These are phyloP conservation scores for Fistularia tabacaria DNA, from an alignment of 2,797 vertebrate genomes.

Conservation along the genomic window DNA sequence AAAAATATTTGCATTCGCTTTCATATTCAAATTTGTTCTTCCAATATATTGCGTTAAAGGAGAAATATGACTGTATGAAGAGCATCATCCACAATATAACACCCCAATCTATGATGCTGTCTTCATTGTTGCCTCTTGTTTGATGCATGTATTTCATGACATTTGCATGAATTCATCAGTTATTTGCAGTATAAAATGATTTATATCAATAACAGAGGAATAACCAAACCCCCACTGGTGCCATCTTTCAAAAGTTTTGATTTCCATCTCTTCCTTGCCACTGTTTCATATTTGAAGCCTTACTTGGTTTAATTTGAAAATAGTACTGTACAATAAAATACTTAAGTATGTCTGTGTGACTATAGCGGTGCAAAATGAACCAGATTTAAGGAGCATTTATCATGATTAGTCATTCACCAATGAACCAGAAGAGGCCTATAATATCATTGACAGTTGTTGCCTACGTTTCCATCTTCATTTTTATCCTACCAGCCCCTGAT, in stretches of 20 bases:
- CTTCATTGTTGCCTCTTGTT: conserved; percentile 19
- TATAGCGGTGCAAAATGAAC: conserved; percentile 31
- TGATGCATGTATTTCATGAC: conserved; percentile 48
- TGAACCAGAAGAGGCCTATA: conserved; percentile 55
- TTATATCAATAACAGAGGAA: conserved; percentile 12
- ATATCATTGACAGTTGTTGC: conserved; percentile 51
- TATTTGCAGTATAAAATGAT: conserved; percentile 31
- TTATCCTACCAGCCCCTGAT: conserved; percentile 21
- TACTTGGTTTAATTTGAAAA: conserved; percentile 23
- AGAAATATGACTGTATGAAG: conserved; percentile 24
- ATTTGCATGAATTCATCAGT: conserved; percentile 24
- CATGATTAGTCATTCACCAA: conserved; percentile 64
- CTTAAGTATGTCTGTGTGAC: conserved; percentile 10
- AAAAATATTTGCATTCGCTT: conserved; percentile 49
- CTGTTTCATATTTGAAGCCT: conserved; percentile 13
- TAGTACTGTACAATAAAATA: conserved; percentile 9
- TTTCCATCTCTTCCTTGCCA: conserved; percentile 5
- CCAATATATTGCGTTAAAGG: conserved; percentile 17
- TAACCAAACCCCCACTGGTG: conserved; percentile 9
- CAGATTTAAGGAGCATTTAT: conserved; percentile 52
- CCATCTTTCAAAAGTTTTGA: conserved; percentile 21
- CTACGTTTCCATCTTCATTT: conserved; percentile 54
- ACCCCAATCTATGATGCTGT: not conserved
- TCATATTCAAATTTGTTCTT: conserved; percentile 47
- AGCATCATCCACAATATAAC: conserved; percentile 20